Percentiles rank a stretch among this genome's conserved stretches.
phyloP scores from a whole-genome alignment of 2,113 vertebrate species.

The Rhadina sibilatrix region DNA sequence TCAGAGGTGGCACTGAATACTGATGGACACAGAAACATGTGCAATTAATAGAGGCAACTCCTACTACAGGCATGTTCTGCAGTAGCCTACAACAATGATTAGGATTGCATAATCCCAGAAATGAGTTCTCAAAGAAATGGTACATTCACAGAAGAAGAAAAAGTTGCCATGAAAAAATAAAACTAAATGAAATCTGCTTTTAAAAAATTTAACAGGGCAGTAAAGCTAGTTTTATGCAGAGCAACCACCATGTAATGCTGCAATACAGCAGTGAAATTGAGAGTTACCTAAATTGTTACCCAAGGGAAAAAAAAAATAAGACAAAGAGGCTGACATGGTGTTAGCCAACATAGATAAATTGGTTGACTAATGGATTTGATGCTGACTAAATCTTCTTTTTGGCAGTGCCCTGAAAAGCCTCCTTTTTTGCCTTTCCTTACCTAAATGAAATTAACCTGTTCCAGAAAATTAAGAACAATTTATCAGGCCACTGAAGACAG shows the following conservation, averaged over 20 bases:
- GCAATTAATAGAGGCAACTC: background rate
- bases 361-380: constrained; percentile 7
- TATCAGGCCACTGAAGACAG: constrained; percentile 22
- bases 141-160: background rate
- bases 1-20: background rate
- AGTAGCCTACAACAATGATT: background rate
- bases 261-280: background rate
- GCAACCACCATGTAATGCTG: background rate
- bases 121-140: background rate
- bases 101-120: background rate
- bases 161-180: background rate
- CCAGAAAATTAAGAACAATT: constrained; percentile 41
- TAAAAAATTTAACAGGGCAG: background rate
- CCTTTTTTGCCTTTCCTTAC: background rate
- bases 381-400: constrained; percentile 22
- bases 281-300: background rate
- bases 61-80: background rate
- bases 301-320: background rate
- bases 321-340: background rate
- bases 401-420: background rate
- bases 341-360: background rate
- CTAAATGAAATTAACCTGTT: constrained; percentile 36
- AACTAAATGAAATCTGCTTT: background rate
- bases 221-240: background rate
- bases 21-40: background rate